phyloP scores from a whole-genome alignment of 2,113 vertebrate species.

The Numenius arquata region DNA sequence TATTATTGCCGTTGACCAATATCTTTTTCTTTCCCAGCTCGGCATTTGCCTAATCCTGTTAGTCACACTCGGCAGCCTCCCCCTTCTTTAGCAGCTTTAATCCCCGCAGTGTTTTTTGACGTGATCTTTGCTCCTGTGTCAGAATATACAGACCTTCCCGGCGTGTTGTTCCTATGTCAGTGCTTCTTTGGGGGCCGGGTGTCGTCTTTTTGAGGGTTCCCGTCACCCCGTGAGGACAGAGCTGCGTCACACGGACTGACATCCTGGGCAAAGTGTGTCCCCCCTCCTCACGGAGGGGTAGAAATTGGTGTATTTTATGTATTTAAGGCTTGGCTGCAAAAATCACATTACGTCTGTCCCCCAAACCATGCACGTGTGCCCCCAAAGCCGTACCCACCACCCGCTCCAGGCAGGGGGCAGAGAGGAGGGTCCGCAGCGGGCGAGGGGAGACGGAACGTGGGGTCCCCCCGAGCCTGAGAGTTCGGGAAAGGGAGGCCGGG shows the following conservation, averaged over 20 bases:
- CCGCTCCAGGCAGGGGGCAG: neutral
- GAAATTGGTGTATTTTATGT: fast-evolving
- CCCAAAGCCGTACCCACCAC: neutral
- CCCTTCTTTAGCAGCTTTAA: neutral
- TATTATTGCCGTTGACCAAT: neutral
- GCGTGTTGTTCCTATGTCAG: too few relatives aligned
- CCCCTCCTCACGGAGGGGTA: fast-evolving
- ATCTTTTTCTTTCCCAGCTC: neutral
- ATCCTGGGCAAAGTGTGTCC: neutral
- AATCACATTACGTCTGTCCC: neutral
- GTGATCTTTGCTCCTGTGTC: neutral
- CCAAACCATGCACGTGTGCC: fast-evolving
- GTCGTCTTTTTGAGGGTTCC: neutral
- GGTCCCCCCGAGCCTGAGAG: fast-evolving
- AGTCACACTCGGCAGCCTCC: neutral
- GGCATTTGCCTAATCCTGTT: neutral
- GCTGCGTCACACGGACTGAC: neutral
- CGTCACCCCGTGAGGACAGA: neutral
- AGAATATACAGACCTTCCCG: neutral
- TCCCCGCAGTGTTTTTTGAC: neutral
- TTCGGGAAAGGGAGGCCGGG: neutral
- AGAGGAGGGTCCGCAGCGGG: neutral
- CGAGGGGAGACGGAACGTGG: neutral
- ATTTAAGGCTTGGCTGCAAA: neutral
- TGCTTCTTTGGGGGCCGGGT: fast-evolving